A percentile compares a stretch with the other conserved stretches of the same genome.
phyloP scores from a whole-genome alignment of 2,797 vertebrate genomes.

The Acanthurus tractus region DNA sequence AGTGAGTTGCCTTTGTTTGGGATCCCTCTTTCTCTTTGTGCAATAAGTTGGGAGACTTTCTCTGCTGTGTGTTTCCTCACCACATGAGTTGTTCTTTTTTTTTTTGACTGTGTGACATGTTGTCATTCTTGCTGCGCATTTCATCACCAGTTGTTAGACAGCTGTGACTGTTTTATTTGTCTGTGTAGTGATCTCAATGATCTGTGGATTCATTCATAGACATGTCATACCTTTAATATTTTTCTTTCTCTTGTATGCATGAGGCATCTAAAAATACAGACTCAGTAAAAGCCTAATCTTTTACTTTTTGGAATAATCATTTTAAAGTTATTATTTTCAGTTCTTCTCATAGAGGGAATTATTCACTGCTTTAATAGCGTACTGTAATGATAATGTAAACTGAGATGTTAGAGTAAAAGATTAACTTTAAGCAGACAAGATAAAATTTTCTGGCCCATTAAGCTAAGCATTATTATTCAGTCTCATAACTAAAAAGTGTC shows the following conservation, averaged over 20 bases:
- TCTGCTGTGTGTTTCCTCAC: slow-evolving; percentile 21
- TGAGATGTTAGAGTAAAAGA: neutral
- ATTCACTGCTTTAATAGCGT: slow-evolving; percentile 1
- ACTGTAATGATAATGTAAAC: neutral
- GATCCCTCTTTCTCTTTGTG: slow-evolving; percentile 15
- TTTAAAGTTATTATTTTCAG: too few relatives aligned
- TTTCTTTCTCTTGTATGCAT: neutral
- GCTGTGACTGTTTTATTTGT: slow-evolving; percentile 14
- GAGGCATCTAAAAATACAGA: neutral
- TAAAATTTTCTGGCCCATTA: slow-evolving; percentile 19
- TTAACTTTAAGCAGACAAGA: slow-evolving; percentile 7
- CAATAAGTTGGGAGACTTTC: slow-evolving; percentile 3
- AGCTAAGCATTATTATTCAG: neutral
- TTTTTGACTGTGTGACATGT: slow-evolving; percentile 19
- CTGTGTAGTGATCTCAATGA: slow-evolving; percentile 6
- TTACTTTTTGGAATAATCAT: too few relatives aligned
- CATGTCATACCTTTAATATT: neutral
- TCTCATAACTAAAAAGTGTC: neutral
- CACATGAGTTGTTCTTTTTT: neutral
- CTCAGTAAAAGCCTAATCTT: neutral
- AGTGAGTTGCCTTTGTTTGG: slow-evolving; percentile 82
- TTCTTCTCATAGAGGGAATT: too few relatives aligned
- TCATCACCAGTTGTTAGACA: slow-evolving; percentile 46
- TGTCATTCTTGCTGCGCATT: slow-evolving; percentile 44
- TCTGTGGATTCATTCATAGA: neutral